These are phyloP conservation scores for Apus apus DNA, from an alignment of 2,113 vertebrate genomes.

Conservation along the genomic window DNA sequence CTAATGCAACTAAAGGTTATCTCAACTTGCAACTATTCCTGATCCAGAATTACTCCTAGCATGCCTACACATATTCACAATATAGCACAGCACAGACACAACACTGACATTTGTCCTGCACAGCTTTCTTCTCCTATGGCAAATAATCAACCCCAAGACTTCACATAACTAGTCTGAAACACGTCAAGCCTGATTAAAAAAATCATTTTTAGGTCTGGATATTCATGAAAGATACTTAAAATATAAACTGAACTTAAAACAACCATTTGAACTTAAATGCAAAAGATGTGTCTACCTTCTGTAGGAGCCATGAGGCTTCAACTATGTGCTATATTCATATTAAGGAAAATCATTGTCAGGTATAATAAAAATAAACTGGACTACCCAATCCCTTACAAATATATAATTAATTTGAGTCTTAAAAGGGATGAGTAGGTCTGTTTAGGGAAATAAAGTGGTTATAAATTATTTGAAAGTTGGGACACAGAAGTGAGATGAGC, in stretches of 20 bases:
- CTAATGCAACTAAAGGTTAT: not conserved
- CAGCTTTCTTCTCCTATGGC: not conserved
- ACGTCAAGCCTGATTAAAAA: too few species aligned
- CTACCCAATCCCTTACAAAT: not conserved
- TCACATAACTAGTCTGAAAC: too few species aligned
- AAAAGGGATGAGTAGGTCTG: not conserved
- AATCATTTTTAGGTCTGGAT: not conserved
- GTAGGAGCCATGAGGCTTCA: not conserved
- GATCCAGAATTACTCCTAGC: not conserved
- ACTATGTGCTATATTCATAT: not conserved
- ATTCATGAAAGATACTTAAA: not conserved
- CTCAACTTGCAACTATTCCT: not conserved
- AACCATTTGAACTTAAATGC: not conserved
- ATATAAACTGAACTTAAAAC: not conserved
- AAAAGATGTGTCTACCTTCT: not conserved
- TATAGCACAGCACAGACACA: not conserved
- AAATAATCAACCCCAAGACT: not conserved
- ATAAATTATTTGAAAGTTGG: constrained; percentile 32
- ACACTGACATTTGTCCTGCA: not conserved
- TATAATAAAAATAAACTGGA: not conserved
- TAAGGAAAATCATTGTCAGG: not conserved
- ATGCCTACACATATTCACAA: not conserved
- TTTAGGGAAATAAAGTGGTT: not conserved
- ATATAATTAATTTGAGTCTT: constrained; percentile 1
- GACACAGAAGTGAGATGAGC: not conserved